phyloP scores from a whole-genome alignment of 2,888 invertebrate genomes.

The Lasioglossum marginatum region DNA sequence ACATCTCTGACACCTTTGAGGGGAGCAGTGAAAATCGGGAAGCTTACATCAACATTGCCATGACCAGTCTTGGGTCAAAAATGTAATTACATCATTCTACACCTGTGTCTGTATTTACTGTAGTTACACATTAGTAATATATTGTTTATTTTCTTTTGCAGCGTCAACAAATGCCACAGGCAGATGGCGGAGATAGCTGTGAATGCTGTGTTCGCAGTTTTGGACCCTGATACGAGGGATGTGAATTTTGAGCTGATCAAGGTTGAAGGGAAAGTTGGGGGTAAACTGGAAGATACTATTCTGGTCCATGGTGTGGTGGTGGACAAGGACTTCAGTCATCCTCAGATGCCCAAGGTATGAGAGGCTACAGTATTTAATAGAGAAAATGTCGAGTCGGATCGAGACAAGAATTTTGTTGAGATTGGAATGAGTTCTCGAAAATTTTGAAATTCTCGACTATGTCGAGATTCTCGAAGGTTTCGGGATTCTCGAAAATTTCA shows the following conservation, averaged over 20 bases:
- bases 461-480: no score
- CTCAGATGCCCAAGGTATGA: slow-evolving; percentile 98
- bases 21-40: slow-evolving; percentile 93
- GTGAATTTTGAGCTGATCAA: slow-evolving; percentile 99
- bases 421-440: no score
- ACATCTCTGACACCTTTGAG: slow-evolving; percentile 95
- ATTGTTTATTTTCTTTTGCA: slow-evolving; percentile 78
- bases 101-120: neutral
- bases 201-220: slow-evolving; percentile 97
- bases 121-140: slow-evolving; percentile 24
- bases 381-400: no score
- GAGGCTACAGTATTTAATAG: neutral
- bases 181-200: slow-evolving; percentile 99
- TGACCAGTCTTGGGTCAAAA: slow-evolving; percentile 99
- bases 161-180: slow-evolving; percentile 97
- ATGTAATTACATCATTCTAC: slow-evolving; percentile 86
- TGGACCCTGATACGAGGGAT: slow-evolving; percentile 96
- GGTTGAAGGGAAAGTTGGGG: slow-evolving; percentile 98
- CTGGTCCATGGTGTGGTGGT: slow-evolving; percentile 98
- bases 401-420: no score
- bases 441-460: no score
- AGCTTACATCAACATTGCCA: slow-evolving; percentile 96
- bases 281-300: slow-evolving; percentile 97
- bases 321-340: slow-evolving; percentile 99
- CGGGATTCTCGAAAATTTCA: no score